phyloP scores from a whole-genome alignment of 2,888 invertebrate genomes.

The Augochlorella aurata region DNA sequence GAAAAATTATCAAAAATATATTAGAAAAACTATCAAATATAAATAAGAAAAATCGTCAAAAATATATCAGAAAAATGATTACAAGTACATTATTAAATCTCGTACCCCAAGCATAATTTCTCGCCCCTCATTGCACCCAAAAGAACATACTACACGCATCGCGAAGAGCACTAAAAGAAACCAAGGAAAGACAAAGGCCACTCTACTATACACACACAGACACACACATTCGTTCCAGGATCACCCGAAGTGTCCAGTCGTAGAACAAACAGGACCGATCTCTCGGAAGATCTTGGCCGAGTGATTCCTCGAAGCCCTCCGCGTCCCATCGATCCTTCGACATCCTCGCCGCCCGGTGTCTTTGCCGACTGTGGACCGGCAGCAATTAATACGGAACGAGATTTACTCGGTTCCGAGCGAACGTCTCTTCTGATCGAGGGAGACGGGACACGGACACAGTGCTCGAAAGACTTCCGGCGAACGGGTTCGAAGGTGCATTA shows the following conservation, averaged over 20 bases:
- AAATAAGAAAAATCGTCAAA: too few relatives aligned
- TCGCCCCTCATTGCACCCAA: too few relatives aligned
- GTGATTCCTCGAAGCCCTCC: not conserved
- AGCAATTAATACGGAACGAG: constrained; percentile 37
- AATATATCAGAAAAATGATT: too few relatives aligned
- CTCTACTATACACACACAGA: too few relatives aligned
- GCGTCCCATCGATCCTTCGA: not conserved
- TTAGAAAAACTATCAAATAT: too few relatives aligned
- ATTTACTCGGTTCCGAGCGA: constrained; percentile 3
- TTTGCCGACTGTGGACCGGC: not conserved
- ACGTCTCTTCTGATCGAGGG: not conserved
- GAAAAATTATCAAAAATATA: too few relatives aligned
- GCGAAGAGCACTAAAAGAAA: too few relatives aligned
- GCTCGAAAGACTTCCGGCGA: constrained; percentile 9
- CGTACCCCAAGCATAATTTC: too few relatives aligned
- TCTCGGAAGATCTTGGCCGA: too few relatives aligned
- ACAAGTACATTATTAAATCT: too few relatives aligned
- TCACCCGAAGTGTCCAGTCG: not conserved
- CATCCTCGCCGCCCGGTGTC: not conserved
- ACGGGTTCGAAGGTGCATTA: constrained; percentile 14
- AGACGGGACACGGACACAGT: not conserved
- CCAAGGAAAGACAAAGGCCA: too few relatives aligned
- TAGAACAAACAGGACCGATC: not conserved
- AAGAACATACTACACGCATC: too few relatives aligned
- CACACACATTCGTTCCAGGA: not conserved